Base-by-base conservation (phyloP, 2,113 vertebrate species). In the Apaloderma vittatum region DNA sequence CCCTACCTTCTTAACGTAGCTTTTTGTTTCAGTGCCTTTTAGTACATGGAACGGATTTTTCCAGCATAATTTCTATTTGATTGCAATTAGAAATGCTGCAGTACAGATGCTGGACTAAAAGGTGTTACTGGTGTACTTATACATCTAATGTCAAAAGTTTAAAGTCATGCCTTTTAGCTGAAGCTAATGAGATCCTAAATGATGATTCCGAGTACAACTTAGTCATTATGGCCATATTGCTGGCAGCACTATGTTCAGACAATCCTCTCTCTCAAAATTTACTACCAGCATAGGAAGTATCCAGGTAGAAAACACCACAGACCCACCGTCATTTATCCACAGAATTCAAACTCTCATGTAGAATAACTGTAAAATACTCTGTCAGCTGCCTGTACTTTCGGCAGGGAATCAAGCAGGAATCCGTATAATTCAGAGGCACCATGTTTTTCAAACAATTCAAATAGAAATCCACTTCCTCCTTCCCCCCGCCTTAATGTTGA, bases 161-260 rank as follows among this genome's bases (percentile, higher is more conserved):
- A 62, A 92, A 70, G 23, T 17, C 18, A 12, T 36, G 27, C 55
- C n/a, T 73, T 90, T 81, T 90, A 90, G 79, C 1, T 0, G 32
- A 29, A 82, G 36, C 5, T 93, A 78, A 94, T 79, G 63, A 92
- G 70, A 70, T 66, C 55, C 51, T 79, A 76, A 83, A 26, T 2
- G 24, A 58, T n/a, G 27, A 78, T 75, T 91, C 27, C 13, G 11
- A 58, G 67, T 24, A 49, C 93, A 73, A 15, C 0, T 0, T 6
- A 36, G n/a, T 34, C 29, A 32, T 78, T 78, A 86, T 3, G 26
- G 62, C 40, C 49, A 6, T 18, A 30, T 23, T 46, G 30, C 66
- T 78, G 55, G 83, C 73, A 91, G 76, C 45, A 36, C 2, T 0
- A 0, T 24, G 18, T 59, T 57, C 0, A 0, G 46, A 57, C 52